phyloP scores from a whole-genome alignment of 2,797 vertebrate species.

The Monodelphis domestica region DNA sequence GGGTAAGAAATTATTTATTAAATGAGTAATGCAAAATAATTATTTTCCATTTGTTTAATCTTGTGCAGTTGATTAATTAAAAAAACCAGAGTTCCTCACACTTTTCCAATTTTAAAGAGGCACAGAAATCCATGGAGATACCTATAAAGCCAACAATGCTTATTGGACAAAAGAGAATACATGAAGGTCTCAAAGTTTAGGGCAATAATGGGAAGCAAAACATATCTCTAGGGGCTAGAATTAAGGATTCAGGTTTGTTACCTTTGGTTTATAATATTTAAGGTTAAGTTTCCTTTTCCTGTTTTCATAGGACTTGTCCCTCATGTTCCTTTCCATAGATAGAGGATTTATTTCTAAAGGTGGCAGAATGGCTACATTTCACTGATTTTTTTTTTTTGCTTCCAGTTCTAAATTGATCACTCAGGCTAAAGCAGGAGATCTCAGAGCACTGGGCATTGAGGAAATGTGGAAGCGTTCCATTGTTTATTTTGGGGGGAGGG shows the following conservation, averaged over 20 bases:
- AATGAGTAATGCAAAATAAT: neutral
- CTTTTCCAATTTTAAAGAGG: neutral
- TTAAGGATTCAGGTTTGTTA: neutral
- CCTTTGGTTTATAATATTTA: neutral
- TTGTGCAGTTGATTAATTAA: neutral
- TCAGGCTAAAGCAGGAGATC: neutral
- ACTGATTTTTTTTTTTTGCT: neutral
- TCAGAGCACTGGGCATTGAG: neutral
- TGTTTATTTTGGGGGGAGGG: neutral
- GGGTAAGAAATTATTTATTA: neutral
- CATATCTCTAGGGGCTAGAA: neutral
- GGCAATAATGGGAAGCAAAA: neutral
- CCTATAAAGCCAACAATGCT: neutral
- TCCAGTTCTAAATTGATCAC: neutral
- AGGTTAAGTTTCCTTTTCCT: neutral
- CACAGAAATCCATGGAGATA: neutral
- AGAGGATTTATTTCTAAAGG: neutral
- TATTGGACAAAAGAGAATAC: neutral
- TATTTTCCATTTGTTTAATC: neutral
- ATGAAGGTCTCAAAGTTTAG: neutral
- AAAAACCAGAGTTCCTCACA: neutral
- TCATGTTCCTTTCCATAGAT: neutral
- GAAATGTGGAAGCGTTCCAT: neutral
- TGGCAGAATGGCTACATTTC: neutral
- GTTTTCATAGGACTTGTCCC: neutral